Evolutionary conservation across 2,888 invertebrate genomes (phyloP).

Genomic region (Scaptomyza parva): DNA sequence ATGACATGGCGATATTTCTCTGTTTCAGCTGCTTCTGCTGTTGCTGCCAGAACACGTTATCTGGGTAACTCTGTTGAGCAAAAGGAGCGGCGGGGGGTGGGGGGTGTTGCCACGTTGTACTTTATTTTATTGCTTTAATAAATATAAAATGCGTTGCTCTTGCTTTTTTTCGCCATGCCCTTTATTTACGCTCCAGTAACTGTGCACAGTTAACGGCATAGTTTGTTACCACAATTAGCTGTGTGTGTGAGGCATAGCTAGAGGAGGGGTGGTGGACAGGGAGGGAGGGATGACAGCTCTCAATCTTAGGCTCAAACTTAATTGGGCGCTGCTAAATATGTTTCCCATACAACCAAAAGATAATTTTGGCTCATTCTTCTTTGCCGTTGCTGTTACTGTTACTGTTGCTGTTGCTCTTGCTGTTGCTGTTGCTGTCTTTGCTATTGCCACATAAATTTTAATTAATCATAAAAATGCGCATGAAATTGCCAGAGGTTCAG

Average conservation of each 20-base stretch:
- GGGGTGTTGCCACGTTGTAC: conserved; percentile 49
- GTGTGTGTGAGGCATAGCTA: neutral
- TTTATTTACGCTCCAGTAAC: conserved; percentile 19
- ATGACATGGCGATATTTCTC: conserved; percentile 76
- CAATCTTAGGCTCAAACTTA: conserved; percentile 50
- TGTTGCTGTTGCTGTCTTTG: too few relatives aligned
- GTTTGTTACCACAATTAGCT: conserved; percentile 54
- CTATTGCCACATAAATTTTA: conserved; percentile 73
- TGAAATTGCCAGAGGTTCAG: conserved; percentile 71
- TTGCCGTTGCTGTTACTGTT: conserved; percentile 22
- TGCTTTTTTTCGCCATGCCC: conserved; percentile 13
- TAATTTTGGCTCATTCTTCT: conserved; percentile 15
- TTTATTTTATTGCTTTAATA: conserved; percentile 80
- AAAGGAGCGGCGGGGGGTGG: neutral
- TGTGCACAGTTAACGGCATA: conserved; percentile 58
- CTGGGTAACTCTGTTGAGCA: conserved; percentile 39
- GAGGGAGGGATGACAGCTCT: conserved; percentile 10
- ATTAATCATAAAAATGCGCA: conserved; percentile 77
- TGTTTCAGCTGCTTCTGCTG: conserved; percentile 40
- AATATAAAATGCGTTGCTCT: conserved; percentile 68
- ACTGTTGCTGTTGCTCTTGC: too few relatives aligned
- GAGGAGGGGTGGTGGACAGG: neutral
- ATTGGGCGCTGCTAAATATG: conserved; percentile 48
- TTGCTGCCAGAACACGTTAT: conserved; percentile 63
- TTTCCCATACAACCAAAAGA: conserved; percentile 23